These are phyloP conservation scores for Spodoptera picta DNA, from an alignment of 2,888 invertebrate genomes.

Conservation along the genomic window DNA sequence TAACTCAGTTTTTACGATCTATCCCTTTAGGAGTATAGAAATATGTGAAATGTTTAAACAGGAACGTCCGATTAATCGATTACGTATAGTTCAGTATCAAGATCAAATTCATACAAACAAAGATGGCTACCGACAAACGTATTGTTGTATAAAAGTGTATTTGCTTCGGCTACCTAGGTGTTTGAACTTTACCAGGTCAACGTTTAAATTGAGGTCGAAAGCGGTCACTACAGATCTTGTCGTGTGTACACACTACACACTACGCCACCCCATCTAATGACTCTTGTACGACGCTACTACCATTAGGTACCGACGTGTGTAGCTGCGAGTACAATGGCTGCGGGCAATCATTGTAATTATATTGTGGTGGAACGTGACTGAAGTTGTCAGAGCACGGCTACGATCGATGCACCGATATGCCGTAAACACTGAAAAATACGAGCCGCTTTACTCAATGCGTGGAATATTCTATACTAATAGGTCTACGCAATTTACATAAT, in stretches of 20 bases:
- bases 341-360: constrained; percentile 28
- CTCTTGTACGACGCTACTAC: constrained; percentile 36
- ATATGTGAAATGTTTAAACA: constrained; percentile 44
- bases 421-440: constrained; percentile 32
- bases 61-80: constrained; percentile 41
- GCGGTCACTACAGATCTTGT: constrained; percentile 69
- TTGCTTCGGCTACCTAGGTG: constrained; percentile 58
- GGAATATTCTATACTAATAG: constrained; percentile 12
- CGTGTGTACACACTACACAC: constrained; percentile 51
- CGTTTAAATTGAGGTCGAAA: constrained; percentile 79
- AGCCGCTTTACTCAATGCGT: constrained; percentile 6
- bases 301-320: constrained; percentile 25
- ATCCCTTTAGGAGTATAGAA: constrained; percentile 42
- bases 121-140: constrained; percentile 55
- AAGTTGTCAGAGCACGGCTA: constrained; percentile 18
- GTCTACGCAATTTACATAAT: constrained; percentile 6
- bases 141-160: constrained; percentile 50
- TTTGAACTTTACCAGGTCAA: constrained; percentile 77
- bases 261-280: constrained; percentile 53
- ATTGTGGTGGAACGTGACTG: constrained; percentile 41
- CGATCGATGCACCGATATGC: constrained; percentile 12
- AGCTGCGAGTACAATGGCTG: constrained; percentile 28
- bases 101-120: constrained; percentile 56
- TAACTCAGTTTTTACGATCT: constrained; percentile 60
- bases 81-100: constrained; percentile 44